A percentile compares a stretch with the other conserved stretches of the same genome.
Conservation (phyloP, 2,888 invertebrate species). For the Microplitis deprimator region DNA sequence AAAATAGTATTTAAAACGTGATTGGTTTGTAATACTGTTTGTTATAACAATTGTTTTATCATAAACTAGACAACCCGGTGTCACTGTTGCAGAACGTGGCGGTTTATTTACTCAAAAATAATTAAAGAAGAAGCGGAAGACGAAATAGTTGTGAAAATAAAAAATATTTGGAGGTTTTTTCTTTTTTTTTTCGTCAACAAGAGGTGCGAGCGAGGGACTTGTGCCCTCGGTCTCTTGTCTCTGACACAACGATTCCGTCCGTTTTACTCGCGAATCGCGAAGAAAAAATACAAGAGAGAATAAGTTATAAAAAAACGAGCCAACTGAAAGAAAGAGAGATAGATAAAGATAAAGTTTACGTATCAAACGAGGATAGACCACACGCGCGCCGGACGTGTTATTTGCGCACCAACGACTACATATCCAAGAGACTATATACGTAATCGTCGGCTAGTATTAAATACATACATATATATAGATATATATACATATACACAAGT, state of each 20-base stretch:
- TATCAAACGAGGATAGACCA: constrained; percentile 29
- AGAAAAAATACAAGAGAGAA: background rate
- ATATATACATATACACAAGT: constrained; percentile 8
- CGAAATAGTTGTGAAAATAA: background rate
- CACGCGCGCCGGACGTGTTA: constrained; percentile 39
- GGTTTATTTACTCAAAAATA: background rate
- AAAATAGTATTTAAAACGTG: background rate
- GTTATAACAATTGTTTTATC: background rate
- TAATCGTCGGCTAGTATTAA: constrained; percentile 41
- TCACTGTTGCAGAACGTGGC: background rate
- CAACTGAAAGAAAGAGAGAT: constrained; percentile 20
- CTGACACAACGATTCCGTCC: constrained; percentile 26
- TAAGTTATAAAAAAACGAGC: constrained; percentile 6
- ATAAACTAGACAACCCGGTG: background rate
- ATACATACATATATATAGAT: background rate
- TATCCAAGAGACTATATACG: constrained; percentile 29
- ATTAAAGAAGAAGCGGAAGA: background rate
- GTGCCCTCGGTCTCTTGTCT: constrained; percentile 27
- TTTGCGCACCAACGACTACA: constrained; percentile 38
- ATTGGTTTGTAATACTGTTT: constrained; percentile 7
- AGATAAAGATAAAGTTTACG: background rate
- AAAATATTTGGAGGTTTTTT: constrained; percentile 3
- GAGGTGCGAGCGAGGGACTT: constrained; percentile 22
- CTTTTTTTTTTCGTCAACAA: background rate
- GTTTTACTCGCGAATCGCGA: constrained; percentile 22